Conservation (phyloP, 2,113 vertebrate genomes). For the Cygnus atratus region DNA sequence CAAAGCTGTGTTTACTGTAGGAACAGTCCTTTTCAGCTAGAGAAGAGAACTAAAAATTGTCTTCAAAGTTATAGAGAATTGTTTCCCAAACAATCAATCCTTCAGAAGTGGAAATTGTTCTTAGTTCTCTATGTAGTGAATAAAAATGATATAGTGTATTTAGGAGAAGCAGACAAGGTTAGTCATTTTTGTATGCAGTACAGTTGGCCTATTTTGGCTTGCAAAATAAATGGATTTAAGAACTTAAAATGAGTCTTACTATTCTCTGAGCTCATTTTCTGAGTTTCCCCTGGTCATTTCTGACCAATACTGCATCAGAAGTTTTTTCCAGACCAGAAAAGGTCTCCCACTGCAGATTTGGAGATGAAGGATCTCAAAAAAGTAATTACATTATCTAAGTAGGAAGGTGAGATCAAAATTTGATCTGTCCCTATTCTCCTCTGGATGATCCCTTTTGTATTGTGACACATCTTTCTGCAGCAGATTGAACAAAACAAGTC, state of each 20-base stretch:
- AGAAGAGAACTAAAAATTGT: not conserved
- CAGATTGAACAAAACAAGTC: not conserved
- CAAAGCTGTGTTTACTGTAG: not conserved
- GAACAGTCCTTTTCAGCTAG: not conserved
- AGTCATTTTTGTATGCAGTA: not conserved
- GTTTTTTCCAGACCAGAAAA: not conserved
- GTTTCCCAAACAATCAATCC: not conserved
- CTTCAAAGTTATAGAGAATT: not conserved
- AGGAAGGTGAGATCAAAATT: not conserved
- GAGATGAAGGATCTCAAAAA: not conserved
- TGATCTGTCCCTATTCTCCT: not conserved
- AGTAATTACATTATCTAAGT: not conserved
- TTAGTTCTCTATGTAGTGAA: not conserved
- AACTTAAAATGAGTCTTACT: not conserved
- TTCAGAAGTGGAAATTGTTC: not conserved
- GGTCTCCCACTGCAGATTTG: not conserved
- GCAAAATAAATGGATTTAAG: not conserved
- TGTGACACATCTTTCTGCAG: not conserved
- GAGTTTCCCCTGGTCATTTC: not conserved
- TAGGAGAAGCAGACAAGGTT: not conserved
- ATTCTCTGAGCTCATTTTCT: not conserved
- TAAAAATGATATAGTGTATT: not conserved
- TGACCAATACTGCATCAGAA: not conserved
- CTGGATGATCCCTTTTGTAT: not conserved
- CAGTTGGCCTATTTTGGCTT: not conserved